Conservation (phyloP, 2,113 vertebrate genomes). For the Nibea albiflora region DNA sequence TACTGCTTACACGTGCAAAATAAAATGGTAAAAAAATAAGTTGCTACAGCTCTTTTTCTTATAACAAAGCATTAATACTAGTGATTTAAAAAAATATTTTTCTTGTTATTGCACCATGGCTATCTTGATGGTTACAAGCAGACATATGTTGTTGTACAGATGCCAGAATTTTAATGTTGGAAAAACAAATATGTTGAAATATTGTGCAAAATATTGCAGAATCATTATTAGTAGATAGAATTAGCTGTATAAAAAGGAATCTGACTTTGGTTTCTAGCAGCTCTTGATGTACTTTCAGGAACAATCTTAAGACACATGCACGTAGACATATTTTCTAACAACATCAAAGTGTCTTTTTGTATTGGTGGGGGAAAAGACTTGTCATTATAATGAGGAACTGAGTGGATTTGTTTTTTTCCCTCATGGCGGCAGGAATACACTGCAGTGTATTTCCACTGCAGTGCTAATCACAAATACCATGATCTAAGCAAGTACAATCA, state of each 20-base stretch:
- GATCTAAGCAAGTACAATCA: constrained; percentile 41
- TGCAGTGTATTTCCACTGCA: constrained; percentile 3
- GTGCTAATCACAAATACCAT: constrained; percentile 43
- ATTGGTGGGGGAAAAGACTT: not conserved
- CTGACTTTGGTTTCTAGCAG: not conserved
- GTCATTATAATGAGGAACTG: not conserved
- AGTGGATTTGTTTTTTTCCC: not conserved
- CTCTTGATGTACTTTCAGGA: not conserved
- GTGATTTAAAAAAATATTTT: too few species aligned
- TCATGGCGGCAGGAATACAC: not conserved
- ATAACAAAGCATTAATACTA: too few species aligned
- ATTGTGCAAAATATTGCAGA: too few species aligned
- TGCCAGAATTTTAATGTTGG: too few species aligned
- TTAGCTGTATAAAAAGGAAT: not conserved
- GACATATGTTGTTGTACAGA: too few species aligned
- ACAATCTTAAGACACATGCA: not conserved
- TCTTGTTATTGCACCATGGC: too few species aligned
- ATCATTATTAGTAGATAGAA: too few species aligned
- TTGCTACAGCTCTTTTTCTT: too few species aligned
- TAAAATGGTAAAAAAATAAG: too few species aligned
- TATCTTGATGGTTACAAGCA: too few species aligned
- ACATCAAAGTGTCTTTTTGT: not conserved
- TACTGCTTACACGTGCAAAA: too few species aligned
- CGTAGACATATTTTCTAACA: not conserved
- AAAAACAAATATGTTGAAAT: too few species aligned